Conservation (phyloP, 30 jellyfish, hydroid and myxozoan genomes). For the Catostylus mosaicus region DNA sequence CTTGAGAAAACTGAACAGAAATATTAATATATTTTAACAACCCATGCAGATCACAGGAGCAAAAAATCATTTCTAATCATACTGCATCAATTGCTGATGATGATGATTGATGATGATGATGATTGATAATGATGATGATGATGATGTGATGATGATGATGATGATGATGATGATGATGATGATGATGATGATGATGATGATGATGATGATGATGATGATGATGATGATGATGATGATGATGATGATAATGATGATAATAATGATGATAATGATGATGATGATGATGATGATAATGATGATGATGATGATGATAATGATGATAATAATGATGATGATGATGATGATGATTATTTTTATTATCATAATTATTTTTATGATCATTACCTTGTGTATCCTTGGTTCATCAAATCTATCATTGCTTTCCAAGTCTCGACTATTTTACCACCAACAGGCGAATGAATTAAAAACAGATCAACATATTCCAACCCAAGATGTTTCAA, state of each 20-base stretch:
- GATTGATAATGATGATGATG: background rate
- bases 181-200: background rate
- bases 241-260: background rate
- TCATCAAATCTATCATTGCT: conserved; percentile 56
- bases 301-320: background rate
- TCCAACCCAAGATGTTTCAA: conserved; percentile 31
- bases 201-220: background rate
- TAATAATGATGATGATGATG: background rate
- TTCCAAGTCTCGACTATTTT: conserved; percentile 74
- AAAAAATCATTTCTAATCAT: no score
- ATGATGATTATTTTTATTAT: background rate
- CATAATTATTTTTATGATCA: background rate
- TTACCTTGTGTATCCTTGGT: conserved; percentile 61
- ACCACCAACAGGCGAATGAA: conserved; percentile 77
- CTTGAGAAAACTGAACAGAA: no score
- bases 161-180: background rate
- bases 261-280: no score
- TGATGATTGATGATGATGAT: no score
- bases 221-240: background rate
- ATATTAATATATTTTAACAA: no score
- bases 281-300: background rate
- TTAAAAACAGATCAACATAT: conserved; percentile 62
- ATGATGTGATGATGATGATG: background rate
- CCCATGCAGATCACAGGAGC: no score
- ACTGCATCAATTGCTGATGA: no score